Percentiles rank a stretch among this genome's conserved stretches.
These are phyloP conservation scores for Hybos culiciformis DNA, from an alignment of 2,888 invertebrate species.

Conservation along the genomic window DNA sequence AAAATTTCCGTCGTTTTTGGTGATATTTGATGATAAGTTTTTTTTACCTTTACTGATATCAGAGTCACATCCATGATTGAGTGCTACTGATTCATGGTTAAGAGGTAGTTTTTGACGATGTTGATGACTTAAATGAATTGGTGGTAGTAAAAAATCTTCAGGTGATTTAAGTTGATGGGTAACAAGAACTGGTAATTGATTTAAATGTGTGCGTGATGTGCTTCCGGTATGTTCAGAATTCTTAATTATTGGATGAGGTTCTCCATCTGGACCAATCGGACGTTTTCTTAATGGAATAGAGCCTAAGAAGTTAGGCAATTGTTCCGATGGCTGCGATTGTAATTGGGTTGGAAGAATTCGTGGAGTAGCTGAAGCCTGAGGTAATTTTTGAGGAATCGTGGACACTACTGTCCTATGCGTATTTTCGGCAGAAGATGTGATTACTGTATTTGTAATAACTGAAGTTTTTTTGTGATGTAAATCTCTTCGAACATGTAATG, in stretches of 20 bases:
- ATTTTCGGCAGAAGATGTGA: neutral
- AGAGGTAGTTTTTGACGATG: slow-evolving; percentile 2
- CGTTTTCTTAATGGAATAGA: slow-evolving; percentile 34
- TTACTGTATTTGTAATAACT: slow-evolving; percentile 6
- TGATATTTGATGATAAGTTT: slow-evolving; percentile 24
- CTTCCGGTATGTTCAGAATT: slow-evolving; percentile 16
- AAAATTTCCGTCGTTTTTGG: slow-evolving; percentile 13
- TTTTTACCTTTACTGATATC: slow-evolving; percentile 5
- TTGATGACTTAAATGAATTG: slow-evolving; percentile 9
- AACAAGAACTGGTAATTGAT: slow-evolving; percentile 8
- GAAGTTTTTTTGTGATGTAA: slow-evolving; percentile 43
- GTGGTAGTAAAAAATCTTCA: slow-evolving; percentile 15
- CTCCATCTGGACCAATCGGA: slow-evolving; percentile 24
- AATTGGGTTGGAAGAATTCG: slow-evolving; percentile 6
- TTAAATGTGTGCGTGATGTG: slow-evolving; percentile 11
- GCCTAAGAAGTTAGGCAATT: slow-evolving; percentile 33
- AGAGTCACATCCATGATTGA: slow-evolving; percentile 13
- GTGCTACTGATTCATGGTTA: slow-evolving; percentile 13
- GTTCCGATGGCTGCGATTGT: slow-evolving; percentile 19
- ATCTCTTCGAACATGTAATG: slow-evolving; percentile 64
- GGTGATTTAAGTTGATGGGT: slow-evolving; percentile 12
- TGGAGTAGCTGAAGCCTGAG: neutral
- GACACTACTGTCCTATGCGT: neutral
- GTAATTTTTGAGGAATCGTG: neutral
- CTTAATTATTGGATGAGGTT: slow-evolving; percentile 18